A percentile compares a stretch with the other conserved stretches of the same genome.
Evolutionary conservation across 2,888 invertebrate genomes (phyloP).

Genomic region (Clusia tigrina): DNA sequence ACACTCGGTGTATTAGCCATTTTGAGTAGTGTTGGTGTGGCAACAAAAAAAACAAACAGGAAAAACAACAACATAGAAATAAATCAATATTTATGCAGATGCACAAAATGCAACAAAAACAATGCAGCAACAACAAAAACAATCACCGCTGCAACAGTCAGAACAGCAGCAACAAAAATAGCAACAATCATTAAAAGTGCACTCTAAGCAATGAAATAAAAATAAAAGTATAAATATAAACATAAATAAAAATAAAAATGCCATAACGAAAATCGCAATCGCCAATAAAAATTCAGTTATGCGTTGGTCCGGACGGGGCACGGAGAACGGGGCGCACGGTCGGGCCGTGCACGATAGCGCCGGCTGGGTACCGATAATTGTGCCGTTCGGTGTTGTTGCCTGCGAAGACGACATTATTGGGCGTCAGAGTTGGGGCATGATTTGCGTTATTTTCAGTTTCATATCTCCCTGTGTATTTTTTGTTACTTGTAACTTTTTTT

Average conservation of each 20-base stretch:
- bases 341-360: too few relatives aligned
- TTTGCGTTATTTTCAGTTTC: too few relatives aligned
- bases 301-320: not conserved
- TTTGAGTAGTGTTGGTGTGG: too few relatives aligned
- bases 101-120: slow-evolving; percentile 15
- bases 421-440: too few relatives aligned
- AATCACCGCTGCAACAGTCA: too few relatives aligned
- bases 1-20: too few relatives aligned
- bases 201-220: slow-evolving; percentile 1
- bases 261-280: slow-evolving; percentile 5
- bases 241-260: not conserved
- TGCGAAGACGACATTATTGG: too few relatives aligned
- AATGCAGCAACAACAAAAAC: slow-evolving; percentile 11
- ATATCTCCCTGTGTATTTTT: too few relatives aligned
- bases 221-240: not conserved
- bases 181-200: not conserved
- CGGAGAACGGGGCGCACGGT: too few relatives aligned
- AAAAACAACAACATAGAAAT: not conserved
- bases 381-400: too few relatives aligned
- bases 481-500: too few relatives aligned
- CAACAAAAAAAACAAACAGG: slow-evolving; percentile 6
- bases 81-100: slow-evolving; percentile 10
- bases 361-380: too few relatives aligned
- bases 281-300: not conserved
- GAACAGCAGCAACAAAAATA: slow-evolving; percentile 1